Base-by-base conservation (phyloP, 2,888 invertebrate species). In the Euzophera pinguis region DNA sequence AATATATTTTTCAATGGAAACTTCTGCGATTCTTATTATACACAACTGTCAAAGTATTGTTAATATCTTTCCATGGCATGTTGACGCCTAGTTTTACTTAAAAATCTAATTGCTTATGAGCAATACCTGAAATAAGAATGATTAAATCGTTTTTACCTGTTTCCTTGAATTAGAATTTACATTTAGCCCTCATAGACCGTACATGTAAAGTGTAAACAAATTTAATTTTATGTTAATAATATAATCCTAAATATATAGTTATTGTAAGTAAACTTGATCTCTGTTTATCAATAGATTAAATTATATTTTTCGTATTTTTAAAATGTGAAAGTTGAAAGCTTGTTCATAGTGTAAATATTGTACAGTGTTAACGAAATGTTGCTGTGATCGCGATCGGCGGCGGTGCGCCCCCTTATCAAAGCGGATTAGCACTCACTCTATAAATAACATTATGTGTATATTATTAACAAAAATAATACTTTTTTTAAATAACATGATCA, bases 221-320 rank as follows among this genome's bases (percentile, higher is more conserved):
- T 62, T 61, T 64, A 63, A 69, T 22, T 22, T 64, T 69, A 68
- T 68, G 67, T 71, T 60, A 47, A 58, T 41, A 41, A 43, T 60
- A 57, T 69, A 63, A 64, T 65, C 63, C 53, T 55, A 56, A 59
- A 42, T 48, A 45, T 29, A 42, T 38, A 53, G n/a, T 13, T 69
- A 67, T 66, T 73, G 67, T 75, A 78, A 78, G 73, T 74, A 72
- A 76, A 71, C 73, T 80, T 84, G 86, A 86, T 86, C 86, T 86
- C 86, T 65, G 65, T 74, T 69, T 80, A 81, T 75, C 70, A 60
- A 76, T 83, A 79, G 73, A 78, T 77, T 81, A 81, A 78, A 85
- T 81, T 84, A 84, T 87, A 86, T 87, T 87, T n/a, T 86, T 86
- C 83, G 64, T 87, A 87, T 82, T 75, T 72, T 74, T 67, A 68